Base-by-base conservation (phyloP, 2,113 vertebrate species). In the Neodon shergylaensis region DNA sequence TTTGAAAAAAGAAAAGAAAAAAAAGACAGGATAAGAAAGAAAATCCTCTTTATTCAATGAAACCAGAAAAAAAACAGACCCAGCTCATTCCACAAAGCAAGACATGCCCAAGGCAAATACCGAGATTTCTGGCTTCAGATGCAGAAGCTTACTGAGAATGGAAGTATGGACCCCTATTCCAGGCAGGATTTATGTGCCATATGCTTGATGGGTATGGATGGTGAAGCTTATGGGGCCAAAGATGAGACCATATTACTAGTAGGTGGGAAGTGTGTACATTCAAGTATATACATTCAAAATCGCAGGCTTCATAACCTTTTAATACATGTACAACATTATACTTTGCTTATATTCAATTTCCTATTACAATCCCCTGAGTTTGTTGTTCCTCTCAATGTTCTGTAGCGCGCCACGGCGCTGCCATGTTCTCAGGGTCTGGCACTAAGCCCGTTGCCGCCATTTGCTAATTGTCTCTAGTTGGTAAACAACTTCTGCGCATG, bases 11-110 rank as follows among this genome's bases (percentile, higher is more conserved):
- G 66, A 54, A 82, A 39, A 24, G 31, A 74, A 79, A 26, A 54
- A 58, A 84, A 39, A 39, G 39, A 82, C 3, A 72, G 9, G 28
- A 14, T 76, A 68, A 83, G 21, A 10, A 33, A 93, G 47, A 94
- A 54, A 82, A 88, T 3, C 2, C 33, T 91, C 33, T 95, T 94
- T 88, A 91, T 88, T 95, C 52, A 95, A 49, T 78, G 85, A 92
- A 95, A 94, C 70, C 42, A 90, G 65, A 68, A 94, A 94, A 93
- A 58, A 58, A 77, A 96, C 5, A 5, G 84, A 84, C 66, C 54
- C 7, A 78, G 42, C 52, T 47, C 72, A 85, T 54, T 66, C 10
- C 21, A n/a, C 76, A 94, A 72, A 90, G 76, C 58, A 74, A 93
- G 72, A 94, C 14, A 22, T 24, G 39, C 65, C 73, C 44, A 63